Evolutionary conservation across 2,888 invertebrate species (phyloP), one percentile per base, ranked within the genome.

Genomic region (Stenurella melanura): DNA sequence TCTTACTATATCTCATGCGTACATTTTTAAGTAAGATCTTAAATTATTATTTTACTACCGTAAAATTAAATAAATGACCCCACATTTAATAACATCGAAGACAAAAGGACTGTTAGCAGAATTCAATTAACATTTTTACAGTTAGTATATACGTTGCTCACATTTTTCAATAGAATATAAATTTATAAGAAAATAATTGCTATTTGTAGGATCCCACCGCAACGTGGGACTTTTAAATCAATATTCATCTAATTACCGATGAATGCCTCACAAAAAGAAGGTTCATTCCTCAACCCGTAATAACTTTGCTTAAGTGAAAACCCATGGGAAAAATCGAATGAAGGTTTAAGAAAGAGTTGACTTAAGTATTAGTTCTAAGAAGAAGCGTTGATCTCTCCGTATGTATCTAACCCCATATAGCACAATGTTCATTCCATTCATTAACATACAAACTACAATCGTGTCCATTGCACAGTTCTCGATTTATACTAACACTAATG

Each of bases 361-460:
- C 68, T 69, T 58, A 58, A 9, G 70, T 38, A 42, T 60, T 60
- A 66, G 21, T 75, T 75, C 75, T 54, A n/a, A 64, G 75, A 74
- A 74, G 61, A 68, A 68, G 74, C 54, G 7, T 42, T 42, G 60
- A 77, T 77, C 76, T 57, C 42, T 34, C 30, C 6, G 42, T 58
- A 30, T 17, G 56, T 30, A 85, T 85, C 84, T 84, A 78, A 79
- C 80, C 79, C 82, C 83, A 85, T 85, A 85, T 83, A 84, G 79
- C 83, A 85, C 84, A 66, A 50, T 21, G 81, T 77, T 80, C 78
- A 79, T 80, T 83, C 83, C 82, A 83, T 84, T 85, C 85, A 86
- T 86, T 86, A 86, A 80, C 86, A 86, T 86, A 86, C 83, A 85
- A 86, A 85, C 85, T 86, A 85, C 85, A 77, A 80, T 86, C 85